Base-by-base conservation (phyloP, 2,888 invertebrate genomes). In the Ennomos erosarius region DNA sequence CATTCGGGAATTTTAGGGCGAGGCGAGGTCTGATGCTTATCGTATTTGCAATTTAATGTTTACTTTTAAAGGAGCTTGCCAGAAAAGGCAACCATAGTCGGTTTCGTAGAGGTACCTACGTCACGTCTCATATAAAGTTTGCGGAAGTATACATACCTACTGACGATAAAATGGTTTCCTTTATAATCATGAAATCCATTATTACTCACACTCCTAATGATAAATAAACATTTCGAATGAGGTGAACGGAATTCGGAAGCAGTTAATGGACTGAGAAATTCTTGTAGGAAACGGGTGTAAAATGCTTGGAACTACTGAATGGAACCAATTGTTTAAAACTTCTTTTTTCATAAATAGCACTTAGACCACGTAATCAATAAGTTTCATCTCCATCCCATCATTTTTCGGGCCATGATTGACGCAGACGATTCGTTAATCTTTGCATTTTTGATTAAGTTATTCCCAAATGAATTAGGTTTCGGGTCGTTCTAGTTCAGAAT, bases 241-340 rank as follows among this genome's bases (percentile, higher is more conserved):
- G 46, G 51, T 60, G 55, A 62, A 60, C 49, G 47, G 50, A 57
- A 61, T 62, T 59, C 59, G 53, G 61, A 55, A 61, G 55, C 63
- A 51, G 64, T 58, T 54, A 65, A 59, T 57, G 61, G 55, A 62
- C 42, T 60, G 62, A 52, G 55, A 59, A 59, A 64, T 62, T 56
- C 55, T 51, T 59, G 12, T 46, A 12, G 39, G 39, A 34, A 34
- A 13, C 44, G 34, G 47, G 39, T 52, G 46, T 51, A 55, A 54
- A 4, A 39, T 45, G 43, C 13, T 37, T 50, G 50, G 34, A 51
- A 46, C 43, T 37, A 36, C 45, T 13, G 48, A 58, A 48, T 39
- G 39, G 43, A 48, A 39, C 16, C 47, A 36, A 47, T 57, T 47
- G n/a, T 13, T 42, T 57, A 42, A 36, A 13, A 43, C 13, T 43